Evolutionary conservation across 1,140 invertebrate species (phyloP).

Genomic region (Scylla paramamosain): DNA sequence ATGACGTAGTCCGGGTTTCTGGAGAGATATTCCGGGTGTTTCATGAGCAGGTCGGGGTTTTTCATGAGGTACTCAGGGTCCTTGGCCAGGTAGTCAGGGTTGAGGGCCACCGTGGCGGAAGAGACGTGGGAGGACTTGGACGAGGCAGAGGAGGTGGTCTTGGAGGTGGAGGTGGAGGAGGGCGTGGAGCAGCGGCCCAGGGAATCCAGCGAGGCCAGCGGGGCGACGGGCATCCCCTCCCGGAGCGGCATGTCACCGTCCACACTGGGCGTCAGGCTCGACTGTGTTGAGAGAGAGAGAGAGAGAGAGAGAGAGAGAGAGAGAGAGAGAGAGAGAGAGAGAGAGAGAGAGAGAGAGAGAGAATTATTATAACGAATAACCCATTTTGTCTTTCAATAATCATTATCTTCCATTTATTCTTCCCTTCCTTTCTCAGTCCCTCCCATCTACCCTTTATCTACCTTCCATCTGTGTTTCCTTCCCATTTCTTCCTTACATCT

Average conservation of each 20-base stretch:
- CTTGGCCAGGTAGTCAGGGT: slow-evolving; percentile 37
- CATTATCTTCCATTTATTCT: too few species aligned
- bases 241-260: slow-evolving; percentile 36
- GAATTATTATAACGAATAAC: too few species aligned
- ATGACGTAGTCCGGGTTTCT: slow-evolving; percentile 2
- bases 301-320: background rate
- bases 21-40: slow-evolving; percentile 23
- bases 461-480: too few species aligned
- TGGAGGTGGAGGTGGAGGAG: slow-evolving; percentile 54
- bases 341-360: slow-evolving; percentile 29
- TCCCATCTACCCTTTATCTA: too few species aligned
- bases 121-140: slow-evolving; percentile 37
- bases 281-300: slow-evolving; percentile 42
- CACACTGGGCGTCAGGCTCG: background rate
- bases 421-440: too few species aligned
- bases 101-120: slow-evolving; percentile 56
- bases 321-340: too few species aligned
- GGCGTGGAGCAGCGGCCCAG: slow-evolving; percentile 57
- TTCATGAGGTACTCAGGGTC: slow-evolving; percentile 37
- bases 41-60: background rate
- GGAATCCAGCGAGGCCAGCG: slow-evolving; percentile 44
- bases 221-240: slow-evolving; percentile 19
- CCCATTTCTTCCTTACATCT: too few species aligned
- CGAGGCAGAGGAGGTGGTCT: slow-evolving; percentile 23
- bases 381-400: too few species aligned